These are phyloP conservation scores for Phataginus tetradactyla DNA, from an alignment of 2,797 vertebrate genomes.

Conservation along the genomic window DNA sequence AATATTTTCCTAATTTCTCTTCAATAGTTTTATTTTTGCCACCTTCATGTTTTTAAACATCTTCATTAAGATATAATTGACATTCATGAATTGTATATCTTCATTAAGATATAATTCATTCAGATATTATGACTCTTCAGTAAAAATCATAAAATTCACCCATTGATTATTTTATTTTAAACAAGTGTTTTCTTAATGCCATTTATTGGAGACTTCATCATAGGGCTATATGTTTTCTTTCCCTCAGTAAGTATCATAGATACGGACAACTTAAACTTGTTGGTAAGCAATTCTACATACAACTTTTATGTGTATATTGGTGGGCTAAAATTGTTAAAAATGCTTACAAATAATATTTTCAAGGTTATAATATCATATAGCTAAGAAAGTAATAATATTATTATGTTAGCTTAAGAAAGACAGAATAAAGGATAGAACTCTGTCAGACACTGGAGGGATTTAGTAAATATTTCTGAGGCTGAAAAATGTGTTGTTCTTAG, in stretches of 20 bases:
- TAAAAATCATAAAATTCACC: neutral
- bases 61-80: neutral
- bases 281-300: neutral
- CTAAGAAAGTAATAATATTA: neutral
- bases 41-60: neutral
- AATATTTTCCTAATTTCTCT: conserved; percentile 7
- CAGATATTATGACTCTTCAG: too few species aligned
- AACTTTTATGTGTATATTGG: neutral
- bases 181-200: neutral
- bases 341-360: conserved; percentile 22
- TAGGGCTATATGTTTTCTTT: neutral
- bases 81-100: neutral
- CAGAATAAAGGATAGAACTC: neutral
- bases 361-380: too few species aligned
- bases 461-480: conserved; percentile 19
- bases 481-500: conserved; percentile 33
- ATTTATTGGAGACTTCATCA: neutral
- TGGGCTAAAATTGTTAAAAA: conserved; percentile 11
- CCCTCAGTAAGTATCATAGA: neutral
- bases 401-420: neutral
- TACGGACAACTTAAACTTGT: neutral
- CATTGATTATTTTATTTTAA: neutral
- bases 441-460: neutral
- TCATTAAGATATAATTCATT: neutral
- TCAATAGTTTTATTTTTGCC: neutral